Evolutionary conservation across 1,140 invertebrate species (phyloP), one percentile per base, ranked within the genome.

Genomic region (Prorops nasuta): DNA sequence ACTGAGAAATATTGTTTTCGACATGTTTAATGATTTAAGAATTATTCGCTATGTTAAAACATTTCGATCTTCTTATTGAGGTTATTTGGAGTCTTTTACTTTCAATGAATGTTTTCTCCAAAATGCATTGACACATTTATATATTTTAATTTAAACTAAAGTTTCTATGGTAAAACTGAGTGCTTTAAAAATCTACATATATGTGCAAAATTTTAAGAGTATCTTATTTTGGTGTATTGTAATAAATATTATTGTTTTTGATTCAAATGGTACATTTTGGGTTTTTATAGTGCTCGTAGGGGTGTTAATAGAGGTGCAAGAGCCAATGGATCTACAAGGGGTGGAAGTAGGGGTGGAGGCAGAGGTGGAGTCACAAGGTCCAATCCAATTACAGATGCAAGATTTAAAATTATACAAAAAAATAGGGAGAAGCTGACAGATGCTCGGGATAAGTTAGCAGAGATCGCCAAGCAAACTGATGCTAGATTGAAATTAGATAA

Each of bases 371-470:
- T 14, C 7, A 28, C 1, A 46, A 60, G 44, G 8, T 43, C 7
- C 6, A 54, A 57, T 17, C 17, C 54, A 1, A 21, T 83, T 41
- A 79, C 73, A 4, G 88, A 90, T 77, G 87, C 86, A 12, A 72
- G 87, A 1, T 79, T 84, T 32, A 86, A 84, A 70, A 85, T 89
- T 36, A 83, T 87, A 48, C 80, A 84, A 48, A 86, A 86, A 56
- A 86, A 87, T 60, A 77, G 85, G 38, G 78, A 79, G 14, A 83
- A 82, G 36, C 76, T 88, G 2, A 77, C 74, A 0, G 87, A 89
- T 77, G 87, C 86, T 3, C 71, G 86, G 39, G 86, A 88, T 41
- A 82, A 86, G 49, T 72, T 89, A n/a, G 80, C 81, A 7, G 79
- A 85, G 69, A 82, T 84, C 44, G 83, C 84, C 2, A 83, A 84